Base-by-base conservation (phyloP, 2,113 vertebrate genomes). In the Daubentonia madagascariensis region DNA sequence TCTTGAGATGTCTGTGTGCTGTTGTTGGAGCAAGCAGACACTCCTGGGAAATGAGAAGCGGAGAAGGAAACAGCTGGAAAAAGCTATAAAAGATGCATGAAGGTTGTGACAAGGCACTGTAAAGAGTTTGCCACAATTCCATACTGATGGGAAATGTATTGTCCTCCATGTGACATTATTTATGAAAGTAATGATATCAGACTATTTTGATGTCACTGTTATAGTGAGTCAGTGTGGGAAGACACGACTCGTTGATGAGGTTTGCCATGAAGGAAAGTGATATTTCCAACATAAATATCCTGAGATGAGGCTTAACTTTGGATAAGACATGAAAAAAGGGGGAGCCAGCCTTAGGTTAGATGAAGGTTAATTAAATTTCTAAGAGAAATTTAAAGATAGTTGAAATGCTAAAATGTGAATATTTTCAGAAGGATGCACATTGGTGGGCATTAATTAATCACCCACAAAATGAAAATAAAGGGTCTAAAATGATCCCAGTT, bases 11-110 rank as follows among this genome's bases (percentile, higher is more conserved):
- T 20, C 2, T 28, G 10, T 40, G 11, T 85, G 43, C 16, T 90
- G n/a, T 81, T 83, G 16, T 79, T 70, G 83, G 10, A 94, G n/a
- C 10, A 76, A 94, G n/a, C 10, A 76, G 23, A 61, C 54, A 37
- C 8, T 65, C 13, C 68, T 70, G n/a, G 52, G 16, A 91, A 91
- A 50, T 57, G 23, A 52, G 11, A 87, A 83, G 4, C 61, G 63
- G 50, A 63, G 12, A 7, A 63, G 14, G 13, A 81, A 94, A 84
- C 63, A 37, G 2, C 28, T 67, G 2, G 23, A 28, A 23, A 87
- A 50, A 0, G 1, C 0, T 22, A 11, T 20, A 8, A 83, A 70
- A 4, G 1, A 37, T 48, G 3, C 3, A 61, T 32, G 35, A 85
- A 61, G 16, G 7, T 65, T 75, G 43, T 68, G 40, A 78, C 18